phyloP scores from a whole-genome alignment of 2,797 vertebrate genomes.

The Xiphophorus birchmanni region DNA sequence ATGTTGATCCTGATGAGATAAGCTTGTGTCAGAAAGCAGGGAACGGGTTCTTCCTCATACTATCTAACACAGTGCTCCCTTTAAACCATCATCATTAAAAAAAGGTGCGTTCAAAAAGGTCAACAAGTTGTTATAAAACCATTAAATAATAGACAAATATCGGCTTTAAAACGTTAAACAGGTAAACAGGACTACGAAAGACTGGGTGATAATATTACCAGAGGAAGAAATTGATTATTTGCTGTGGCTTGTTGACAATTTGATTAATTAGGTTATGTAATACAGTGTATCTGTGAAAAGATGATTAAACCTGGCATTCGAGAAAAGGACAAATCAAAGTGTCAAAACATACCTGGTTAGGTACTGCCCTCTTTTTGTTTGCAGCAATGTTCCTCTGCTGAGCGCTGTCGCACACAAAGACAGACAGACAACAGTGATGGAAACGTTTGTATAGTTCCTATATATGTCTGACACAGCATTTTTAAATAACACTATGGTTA shows the following conservation, averaged over 20 bases:
- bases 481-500: neutral
- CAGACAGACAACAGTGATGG: neutral
- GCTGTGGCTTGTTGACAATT: conserved; percentile 28
- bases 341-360: conserved; percentile 89
- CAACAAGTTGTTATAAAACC: conserved; percentile 13
- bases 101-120: neutral
- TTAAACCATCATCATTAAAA: neutral
- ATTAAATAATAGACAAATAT: conserved; percentile 18
- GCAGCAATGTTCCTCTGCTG: conserved; percentile 91
- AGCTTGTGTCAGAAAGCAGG: conserved; percentile 45
- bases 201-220: conserved; percentile 21
- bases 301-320: conserved; percentile 44
- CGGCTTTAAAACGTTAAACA: conserved; percentile 11
- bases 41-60: conserved; percentile 23
- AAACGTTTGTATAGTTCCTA: conserved; percentile 11
- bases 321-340: conserved; percentile 33
- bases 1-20: conserved; percentile 54
- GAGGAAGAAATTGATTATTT: conserved; percentile 22
- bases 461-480: neutral
- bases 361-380: conserved; percentile 94
- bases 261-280: conserved; percentile 52
- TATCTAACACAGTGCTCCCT: conserved; percentile 33
- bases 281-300: conserved; percentile 34
- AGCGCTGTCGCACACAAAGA: conserved; percentile 80
- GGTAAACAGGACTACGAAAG: conserved; percentile 24